Evolutionary conservation across 1,140 invertebrate species (phyloP), one percentile per base, ranked within the genome.

Genomic region (Carcinoscorpius rotundicauda): DNA sequence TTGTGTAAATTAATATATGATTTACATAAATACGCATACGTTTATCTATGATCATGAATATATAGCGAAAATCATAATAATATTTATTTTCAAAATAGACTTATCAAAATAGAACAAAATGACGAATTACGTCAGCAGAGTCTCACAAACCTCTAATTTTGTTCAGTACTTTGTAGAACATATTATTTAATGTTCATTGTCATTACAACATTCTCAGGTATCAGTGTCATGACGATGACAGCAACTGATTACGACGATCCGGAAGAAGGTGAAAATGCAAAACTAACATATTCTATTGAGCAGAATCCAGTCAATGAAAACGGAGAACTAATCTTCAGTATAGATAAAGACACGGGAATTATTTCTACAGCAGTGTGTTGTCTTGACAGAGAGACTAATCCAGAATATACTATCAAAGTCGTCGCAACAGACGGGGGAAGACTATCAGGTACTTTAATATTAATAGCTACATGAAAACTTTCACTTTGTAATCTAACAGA

Each of bases 161-260:
- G 29, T 29, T 29, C 29, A 29, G 29, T 29, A 29, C 29, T 29
- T 29, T 29, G 29, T 29, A 29, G 29, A 29, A 29, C 29, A 29
- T 29, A 29, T 29, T 8, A 3, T 52, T 29, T 29, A 29, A 29
- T 29, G 29, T 29, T 1, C 29, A 29, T 29, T 29, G 29, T 29
- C 29, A 29, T 29, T 29, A 29, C 29, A 29, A 29, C 29, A 29
- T 29, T 29, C 29, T 29, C 2, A 69, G 68, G 91, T 81, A 73
- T 72, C 68, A 95, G 93, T 29, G 93, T 97, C n/a, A 97, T 97
- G 93, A 97, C 93, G 4, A 96, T 97, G 89, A 95, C 91, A 4
- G 94, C 94, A 0, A 88, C 94, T 6, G 94, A 98, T 78, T 96
- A 96, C 73, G 94, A 98, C 73, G 94, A 97, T 76, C 93, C 93